Percentiles rank a stretch among this genome's conserved stretches.
These are phyloP conservation scores for Halesus radiatus DNA, from an alignment of 1,140 invertebrate genomes.

Conservation along the genomic window DNA sequence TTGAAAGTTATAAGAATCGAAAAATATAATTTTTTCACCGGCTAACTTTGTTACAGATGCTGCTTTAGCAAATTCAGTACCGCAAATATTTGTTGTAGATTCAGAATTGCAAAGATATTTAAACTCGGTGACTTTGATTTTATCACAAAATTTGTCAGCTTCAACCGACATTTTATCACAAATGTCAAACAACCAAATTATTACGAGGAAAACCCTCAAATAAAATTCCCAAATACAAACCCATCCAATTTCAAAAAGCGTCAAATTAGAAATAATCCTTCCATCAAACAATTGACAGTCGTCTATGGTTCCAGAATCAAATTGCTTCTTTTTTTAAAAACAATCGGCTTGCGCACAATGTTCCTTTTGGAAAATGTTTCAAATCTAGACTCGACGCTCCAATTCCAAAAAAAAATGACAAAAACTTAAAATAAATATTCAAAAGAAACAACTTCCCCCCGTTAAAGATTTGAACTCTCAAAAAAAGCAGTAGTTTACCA, in stretches of 20 bases:
- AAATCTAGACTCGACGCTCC: too few species aligned
- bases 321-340: too few species aligned
- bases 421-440: too few species aligned
- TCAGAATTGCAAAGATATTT: not conserved
- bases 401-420: not conserved
- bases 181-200: not conserved
- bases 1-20: not conserved
- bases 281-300: too few species aligned
- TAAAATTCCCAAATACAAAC: not conserved
- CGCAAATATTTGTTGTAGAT: not conserved
- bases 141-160: conserved; percentile 12
- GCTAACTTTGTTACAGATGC: not conserved
- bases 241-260: not conserved
- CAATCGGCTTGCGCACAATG: too few species aligned
- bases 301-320: too few species aligned
- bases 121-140: not conserved
- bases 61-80: too few species aligned
- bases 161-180: conserved; percentile 28
- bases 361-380: too few species aligned
- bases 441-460: too few species aligned
- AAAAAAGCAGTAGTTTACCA: too few species aligned
- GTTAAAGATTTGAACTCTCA: too few species aligned
- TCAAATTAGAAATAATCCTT: not conserved
- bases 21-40: conserved; percentile 16
- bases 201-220: not conserved